Base-by-base conservation (phyloP, 2,797 vertebrate species). In the Apogon talboti region DNA sequence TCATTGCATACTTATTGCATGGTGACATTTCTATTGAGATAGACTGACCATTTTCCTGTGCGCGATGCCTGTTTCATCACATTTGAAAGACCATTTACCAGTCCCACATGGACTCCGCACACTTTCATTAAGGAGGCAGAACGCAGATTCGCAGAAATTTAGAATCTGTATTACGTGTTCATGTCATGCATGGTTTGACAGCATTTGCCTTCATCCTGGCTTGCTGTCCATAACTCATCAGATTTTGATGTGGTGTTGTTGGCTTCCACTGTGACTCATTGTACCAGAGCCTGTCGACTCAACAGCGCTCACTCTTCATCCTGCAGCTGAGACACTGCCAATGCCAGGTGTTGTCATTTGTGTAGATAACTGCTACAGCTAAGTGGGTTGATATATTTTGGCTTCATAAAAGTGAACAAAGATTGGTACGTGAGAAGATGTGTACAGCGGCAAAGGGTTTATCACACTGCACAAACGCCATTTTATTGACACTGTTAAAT, bases 1-100 rank as follows among this genome's bases (percentile, higher is more conserved):
- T 88, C 87, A 90, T 87, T 81, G 86, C 86, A 83, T 89, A 90
- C 87, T 92, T 91, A 91, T 90, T 85, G 87, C 83, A 15, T 46
- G 24, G 77, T 85, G 88, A 88, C 87, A 83, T 87, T 90, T 91
- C 81, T 86, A 91, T 89, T 85, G 87, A 91, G 91, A 91, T 74
- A 35, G 71, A 84, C 78, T 77, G 84, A 74, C 90, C 87, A 79
- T 85, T 88, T 88, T 75, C 76, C 76, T 79, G 78, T 56, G 72
- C 7, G 58, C 82, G 60, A 65, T 82, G 67, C 72, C 82, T 86
- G 72, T 83, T 89, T 87, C 84, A 83, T 90, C 87, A 81, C 50
- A 57, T 86, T 81, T 80, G 87, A 88, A 85, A 87, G 87, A 84
- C 74, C 71, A 76, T 87, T 90, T 82, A 85, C 83, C 71, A 81